Percentiles rank a stretch among this genome's conserved stretches.
Conservation (phyloP, 1,140 invertebrate species). For the Linepithema humile region DNA sequence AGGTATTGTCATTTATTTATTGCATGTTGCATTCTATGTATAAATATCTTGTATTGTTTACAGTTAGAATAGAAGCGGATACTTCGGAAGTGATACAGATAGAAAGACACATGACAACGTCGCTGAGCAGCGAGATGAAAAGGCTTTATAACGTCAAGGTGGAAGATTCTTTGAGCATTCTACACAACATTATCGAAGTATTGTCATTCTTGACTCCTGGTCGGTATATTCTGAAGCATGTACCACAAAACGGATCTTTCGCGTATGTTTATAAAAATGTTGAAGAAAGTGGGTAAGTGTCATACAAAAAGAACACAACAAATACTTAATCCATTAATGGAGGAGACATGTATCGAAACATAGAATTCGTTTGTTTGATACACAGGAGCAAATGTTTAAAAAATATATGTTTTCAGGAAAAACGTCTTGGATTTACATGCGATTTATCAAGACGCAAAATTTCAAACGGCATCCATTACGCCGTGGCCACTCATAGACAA, state of each 20-base stretch:
- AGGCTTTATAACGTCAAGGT: conserved; percentile 78
- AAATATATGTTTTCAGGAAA: conserved; percentile 63
- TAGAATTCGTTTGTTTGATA: not conserved
- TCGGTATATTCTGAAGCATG: conserved; percentile 81
- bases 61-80: conserved; percentile 77
- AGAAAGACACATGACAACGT: conserved; percentile 78
- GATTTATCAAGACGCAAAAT: conserved; percentile 46
- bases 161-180: conserved; percentile 73
- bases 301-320: not conserved
- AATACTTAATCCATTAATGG: not conserved
- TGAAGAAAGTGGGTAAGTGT: conserved; percentile 59
- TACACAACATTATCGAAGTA: conserved; percentile 80
- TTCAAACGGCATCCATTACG: conserved; percentile 54
- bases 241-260: conserved; percentile 80
- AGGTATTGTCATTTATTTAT: conserved; percentile 74
- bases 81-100: conserved; percentile 79
- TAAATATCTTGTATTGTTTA: conserved; percentile 59
- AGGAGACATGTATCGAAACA: not conserved
- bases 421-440: conserved; percentile 66
- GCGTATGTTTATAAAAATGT: conserved; percentile 75
- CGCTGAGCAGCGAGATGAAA: conserved; percentile 78
- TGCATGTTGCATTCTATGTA: not conserved
- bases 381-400: conserved; percentile 1
- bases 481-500: conserved; percentile 74
- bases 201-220: conserved; percentile 76